These are phyloP conservation scores for Lutjanus argentimaculatus DNA, from an alignment of 2,797 vertebrate species.

Conservation along the genomic window DNA sequence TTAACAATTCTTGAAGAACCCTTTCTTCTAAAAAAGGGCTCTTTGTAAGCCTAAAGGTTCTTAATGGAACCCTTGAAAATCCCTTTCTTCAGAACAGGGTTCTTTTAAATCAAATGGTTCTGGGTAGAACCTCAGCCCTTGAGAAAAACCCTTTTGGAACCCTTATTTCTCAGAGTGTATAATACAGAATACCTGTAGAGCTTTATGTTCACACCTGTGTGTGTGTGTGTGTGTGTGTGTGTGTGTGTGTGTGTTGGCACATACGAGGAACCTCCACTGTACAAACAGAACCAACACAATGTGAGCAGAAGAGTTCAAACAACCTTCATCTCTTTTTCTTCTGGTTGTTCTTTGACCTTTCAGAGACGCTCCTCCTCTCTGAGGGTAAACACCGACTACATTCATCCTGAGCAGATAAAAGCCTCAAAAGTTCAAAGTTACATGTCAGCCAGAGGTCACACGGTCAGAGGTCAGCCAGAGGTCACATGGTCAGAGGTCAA, in stretches of 20 bases:
- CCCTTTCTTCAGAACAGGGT: too few species aligned
- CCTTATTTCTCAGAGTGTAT: too few species aligned
- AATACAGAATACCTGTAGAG: constrained; percentile 1
- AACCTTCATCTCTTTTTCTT: constrained; percentile 1
- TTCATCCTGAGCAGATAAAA: neutral
- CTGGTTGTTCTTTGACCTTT: neutral
- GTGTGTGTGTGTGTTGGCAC: neutral
- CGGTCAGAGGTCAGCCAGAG: neutral
- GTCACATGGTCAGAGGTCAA: constrained; percentile 4
- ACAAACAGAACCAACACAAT: constrained; percentile 42
- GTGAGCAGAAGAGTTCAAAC: constrained; percentile 21
- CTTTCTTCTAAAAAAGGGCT: too few species aligned
- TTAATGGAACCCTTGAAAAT: too few species aligned
- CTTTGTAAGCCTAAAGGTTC: too few species aligned
- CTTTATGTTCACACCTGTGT: constrained; percentile 29
- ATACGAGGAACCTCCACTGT: neutral
- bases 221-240: too few species aligned
- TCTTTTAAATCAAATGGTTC: too few species aligned
- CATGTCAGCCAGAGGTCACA: neutral
- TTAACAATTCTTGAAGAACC: too few species aligned
- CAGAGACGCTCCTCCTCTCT: neutral
- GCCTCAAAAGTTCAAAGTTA: neutral
- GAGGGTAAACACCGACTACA: too few species aligned
- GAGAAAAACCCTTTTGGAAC: too few species aligned
- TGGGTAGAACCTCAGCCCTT: too few species aligned